Base-by-base conservation (phyloP, 2,113 vertebrate genomes). In the Corydoras maculifer region DNA sequence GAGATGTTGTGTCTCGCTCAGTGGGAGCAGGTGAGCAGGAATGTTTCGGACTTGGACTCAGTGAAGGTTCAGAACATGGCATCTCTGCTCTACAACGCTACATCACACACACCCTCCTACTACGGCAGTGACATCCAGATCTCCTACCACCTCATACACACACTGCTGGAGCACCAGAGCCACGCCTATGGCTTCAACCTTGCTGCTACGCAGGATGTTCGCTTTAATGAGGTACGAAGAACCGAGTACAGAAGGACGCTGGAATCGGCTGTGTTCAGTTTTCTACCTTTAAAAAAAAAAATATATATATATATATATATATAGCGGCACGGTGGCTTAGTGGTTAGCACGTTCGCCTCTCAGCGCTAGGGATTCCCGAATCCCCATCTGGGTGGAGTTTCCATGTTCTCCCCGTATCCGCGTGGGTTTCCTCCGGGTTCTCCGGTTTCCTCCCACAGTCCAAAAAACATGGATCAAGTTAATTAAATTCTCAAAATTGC, bases 41-140 rank as follows among this genome's bases (percentile, higher is more conserved):
- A 98, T 0, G 82, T 87, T 3, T 94, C 94, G 0, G 69, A 79
- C 25, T 82, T 95, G 82, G 91, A 94, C 62, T 84, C 92, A 0
- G 87, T 86, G 10, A 87, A 81, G 35, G 91, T 91, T 0, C 91
- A 87, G 80, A 86, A 84, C 5, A 87, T 84, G 12, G 93, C 91
- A 0, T 83, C 90, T 72, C 86, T 90, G 69, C 85, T 98, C 82
- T 87, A 87, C 71, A 94, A 96, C 0, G 94, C 95, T 50, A 96
- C 91, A 0, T 69, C 75, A 15, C 88, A 88, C 84, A 90, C 91
- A 0, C 79, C 58, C 0, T 84, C 79, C 51, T 93, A 90, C 85
- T 95, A 92, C 0, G 93, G 94, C 86, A 96, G 94, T 0, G 96
- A 98, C 0, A 90, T 98, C 79, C 91, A 90, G 59, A 86, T 96